Conservation (phyloP, 2,797 vertebrate species). For the Vespertilio murinus region DNA sequence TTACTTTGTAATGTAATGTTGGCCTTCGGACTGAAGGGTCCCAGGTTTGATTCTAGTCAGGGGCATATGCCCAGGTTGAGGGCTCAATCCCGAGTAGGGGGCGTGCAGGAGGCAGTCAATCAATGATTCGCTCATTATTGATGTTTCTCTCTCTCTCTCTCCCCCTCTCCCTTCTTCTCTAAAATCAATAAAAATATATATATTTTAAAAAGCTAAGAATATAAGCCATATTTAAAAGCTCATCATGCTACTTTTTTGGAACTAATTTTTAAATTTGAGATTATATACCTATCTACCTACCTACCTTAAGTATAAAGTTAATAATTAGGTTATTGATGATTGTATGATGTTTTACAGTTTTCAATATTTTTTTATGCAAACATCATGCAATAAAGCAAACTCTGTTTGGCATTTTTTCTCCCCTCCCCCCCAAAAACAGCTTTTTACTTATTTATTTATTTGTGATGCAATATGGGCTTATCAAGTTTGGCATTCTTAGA, state of each 20-base stretch:
- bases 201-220: slow-evolving; percentile 77
- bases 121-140: too few species aligned
- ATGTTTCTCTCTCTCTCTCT: too few species aligned
- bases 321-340: slow-evolving; percentile 81
- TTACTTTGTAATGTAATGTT: slow-evolving; percentile 78
- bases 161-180: too few species aligned
- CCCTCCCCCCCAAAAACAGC: too few species aligned
- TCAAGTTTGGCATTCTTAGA: slow-evolving; percentile 74
- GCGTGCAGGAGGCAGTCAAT: too few species aligned
- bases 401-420: slow-evolving; percentile 75
- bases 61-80: too few species aligned
- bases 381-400: slow-evolving; percentile 85
- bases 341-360: slow-evolving; percentile 86
- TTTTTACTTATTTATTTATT: too few species aligned
- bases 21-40: too few species aligned
- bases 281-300: slow-evolving; percentile 84
- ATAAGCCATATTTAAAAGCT: slow-evolving; percentile 88
- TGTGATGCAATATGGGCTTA: too few species aligned
- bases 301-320: slow-evolving; percentile 83
- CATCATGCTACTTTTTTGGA: slow-evolving; percentile 85
- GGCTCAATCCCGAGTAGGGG: too few species aligned
- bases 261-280: slow-evolving; percentile 88
- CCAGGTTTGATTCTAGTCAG: too few species aligned
- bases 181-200: too few species aligned
- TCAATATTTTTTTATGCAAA: slow-evolving; percentile 85